Conservation (phyloP, 1,140 invertebrate species). For the Plodia interpunctella region DNA sequence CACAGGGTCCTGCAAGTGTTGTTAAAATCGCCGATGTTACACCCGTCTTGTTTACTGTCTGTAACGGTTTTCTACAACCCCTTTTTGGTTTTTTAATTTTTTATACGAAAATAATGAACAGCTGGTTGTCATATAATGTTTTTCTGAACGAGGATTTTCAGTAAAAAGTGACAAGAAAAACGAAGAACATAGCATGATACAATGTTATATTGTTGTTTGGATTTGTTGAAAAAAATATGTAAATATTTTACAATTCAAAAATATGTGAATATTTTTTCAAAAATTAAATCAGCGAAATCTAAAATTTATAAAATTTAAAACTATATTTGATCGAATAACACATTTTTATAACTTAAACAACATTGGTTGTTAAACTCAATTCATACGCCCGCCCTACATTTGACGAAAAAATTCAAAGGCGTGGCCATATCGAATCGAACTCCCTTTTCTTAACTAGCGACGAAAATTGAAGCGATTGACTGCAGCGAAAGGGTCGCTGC, state of each 20-base stretch:
- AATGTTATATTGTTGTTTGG: no score
- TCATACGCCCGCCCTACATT: conserved; percentile 33
- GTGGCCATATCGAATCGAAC: conserved; percentile 43
- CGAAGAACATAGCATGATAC: no score
- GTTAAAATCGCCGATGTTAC: conserved; percentile 46
- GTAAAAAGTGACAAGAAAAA: no score
- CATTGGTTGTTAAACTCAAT: not conserved
- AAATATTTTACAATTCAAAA: no score
- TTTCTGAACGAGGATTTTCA: not conserved
- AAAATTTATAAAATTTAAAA: no score
- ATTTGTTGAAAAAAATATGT: no score
- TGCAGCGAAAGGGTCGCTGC: no score
- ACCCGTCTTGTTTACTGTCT: conserved; percentile 43
- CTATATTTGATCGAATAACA: not conserved
- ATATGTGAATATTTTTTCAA: no score
- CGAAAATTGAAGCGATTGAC: conserved; percentile 54
- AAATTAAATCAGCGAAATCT: no score
- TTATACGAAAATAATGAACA: conserved; percentile 17
- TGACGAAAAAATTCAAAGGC: conserved; percentile 47
- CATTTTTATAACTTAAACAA: not conserved
- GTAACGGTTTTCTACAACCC: conserved; percentile 60
- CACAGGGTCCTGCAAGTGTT: conserved; percentile 58
- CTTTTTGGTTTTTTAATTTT: conserved; percentile 23
- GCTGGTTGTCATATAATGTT: not conserved
- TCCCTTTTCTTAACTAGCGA: conserved; percentile 42